A percentile compares a stretch with the other conserved stretches of the same genome.
These are phyloP conservation scores for Odontophorus gujanensis DNA, from an alignment of 2,113 vertebrate genomes.

Conservation along the genomic window DNA sequence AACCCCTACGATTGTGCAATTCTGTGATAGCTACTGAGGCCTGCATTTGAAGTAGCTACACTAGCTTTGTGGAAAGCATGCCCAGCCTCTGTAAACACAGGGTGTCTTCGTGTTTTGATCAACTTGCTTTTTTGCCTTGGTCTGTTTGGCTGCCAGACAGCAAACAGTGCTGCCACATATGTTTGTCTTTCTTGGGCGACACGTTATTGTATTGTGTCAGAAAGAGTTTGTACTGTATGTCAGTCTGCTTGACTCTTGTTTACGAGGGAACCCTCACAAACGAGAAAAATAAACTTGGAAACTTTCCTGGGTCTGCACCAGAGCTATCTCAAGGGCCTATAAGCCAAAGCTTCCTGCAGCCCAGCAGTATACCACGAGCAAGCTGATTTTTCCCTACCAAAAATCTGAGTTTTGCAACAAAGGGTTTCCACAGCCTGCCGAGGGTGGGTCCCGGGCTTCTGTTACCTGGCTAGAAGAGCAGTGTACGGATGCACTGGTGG, in stretches of 20 bases:
- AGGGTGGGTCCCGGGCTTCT: neutral
- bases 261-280: neutral
- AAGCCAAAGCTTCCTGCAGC: neutral
- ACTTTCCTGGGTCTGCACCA: neutral
- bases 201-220: accelerated
- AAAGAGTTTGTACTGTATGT: neutral
- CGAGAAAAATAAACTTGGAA: neutral
- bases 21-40: neutral
- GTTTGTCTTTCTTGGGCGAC: neutral
- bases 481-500: neutral
- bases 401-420: neutral
- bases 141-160: neutral
- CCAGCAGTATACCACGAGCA: accelerated
- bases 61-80: neutral
- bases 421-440: neutral
- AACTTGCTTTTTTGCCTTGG: neutral
- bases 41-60: neutral
- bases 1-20: too few species aligned
- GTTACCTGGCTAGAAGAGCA: neutral
- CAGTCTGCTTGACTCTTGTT: neutral
- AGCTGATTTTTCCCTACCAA: neutral
- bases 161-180: accelerated
- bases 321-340: neutral
- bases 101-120: neutral
- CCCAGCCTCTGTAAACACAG: neutral